A percentile compares a stretch with the other conserved stretches of the same genome.
Conservation (phyloP, 2,888 invertebrate genomes). For the Coelinius sp. region DNA sequence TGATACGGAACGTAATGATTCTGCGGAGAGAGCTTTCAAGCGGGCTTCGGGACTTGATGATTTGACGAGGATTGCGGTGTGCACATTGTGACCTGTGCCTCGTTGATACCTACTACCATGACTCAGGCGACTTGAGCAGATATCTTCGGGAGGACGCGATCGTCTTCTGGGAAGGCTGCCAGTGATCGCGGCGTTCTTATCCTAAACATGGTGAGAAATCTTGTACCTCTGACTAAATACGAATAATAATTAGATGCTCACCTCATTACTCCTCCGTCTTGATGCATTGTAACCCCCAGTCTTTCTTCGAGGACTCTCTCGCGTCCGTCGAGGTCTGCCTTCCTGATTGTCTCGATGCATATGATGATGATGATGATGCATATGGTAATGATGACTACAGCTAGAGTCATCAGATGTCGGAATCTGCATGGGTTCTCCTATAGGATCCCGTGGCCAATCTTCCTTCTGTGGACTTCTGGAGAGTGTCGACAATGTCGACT, state of each 20-base stretch:
- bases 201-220: slow-evolving; percentile 68
- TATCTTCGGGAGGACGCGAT: slow-evolving; percentile 73
- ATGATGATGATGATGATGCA: slow-evolving; percentile 65
- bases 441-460: slow-evolving; percentile 72
- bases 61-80: slow-evolving; percentile 59
- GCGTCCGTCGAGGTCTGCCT: slow-evolving; percentile 70
- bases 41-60: slow-evolving; percentile 72
- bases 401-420: slow-evolving; percentile 78
- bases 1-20: slow-evolving; percentile 89
- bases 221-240: no score
- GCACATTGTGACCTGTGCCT: slow-evolving; percentile 71
- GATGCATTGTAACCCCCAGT: slow-evolving; percentile 72
- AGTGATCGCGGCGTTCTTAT: slow-evolving; percentile 78
- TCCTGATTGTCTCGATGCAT: slow-evolving; percentile 57
- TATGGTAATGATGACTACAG: slow-evolving; percentile 66
- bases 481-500: slow-evolving; percentile 38
- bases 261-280: slow-evolving; percentile 70
- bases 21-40: slow-evolving; percentile 87
- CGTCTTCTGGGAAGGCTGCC: slow-evolving; percentile 77
- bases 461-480: slow-evolving; percentile 69
- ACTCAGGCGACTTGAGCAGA: slow-evolving; percentile 65
- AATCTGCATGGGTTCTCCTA: slow-evolving; percentile 74
- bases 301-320: slow-evolving; percentile 79
- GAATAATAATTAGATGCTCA: slow-evolving; percentile 48
- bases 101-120: slow-evolving; percentile 65